Conservation (phyloP, 2,888 invertebrate genomes). For the Drosophila antonietae region DNA sequence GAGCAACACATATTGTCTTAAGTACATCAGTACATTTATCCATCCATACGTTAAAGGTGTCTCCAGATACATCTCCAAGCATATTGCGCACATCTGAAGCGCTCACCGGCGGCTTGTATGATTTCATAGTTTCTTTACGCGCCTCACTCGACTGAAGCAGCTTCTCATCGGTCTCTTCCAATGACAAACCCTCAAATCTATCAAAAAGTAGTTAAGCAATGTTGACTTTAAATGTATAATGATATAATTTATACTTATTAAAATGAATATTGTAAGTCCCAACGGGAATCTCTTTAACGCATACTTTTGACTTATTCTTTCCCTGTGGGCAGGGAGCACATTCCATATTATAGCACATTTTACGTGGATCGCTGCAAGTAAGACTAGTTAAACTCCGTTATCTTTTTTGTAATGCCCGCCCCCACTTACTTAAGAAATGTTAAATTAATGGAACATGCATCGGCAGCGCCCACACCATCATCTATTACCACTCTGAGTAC, state of each 20-base stretch:
- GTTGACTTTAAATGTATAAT: background rate
- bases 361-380: background rate
- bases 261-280: background rate
- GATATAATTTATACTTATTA: background rate
- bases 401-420: background rate
- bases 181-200: conserved; percentile 4
- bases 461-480: conserved; percentile 3
- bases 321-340: background rate
- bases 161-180: background rate
- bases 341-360: conserved; percentile 1
- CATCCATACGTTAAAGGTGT: background rate
- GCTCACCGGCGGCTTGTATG: background rate
- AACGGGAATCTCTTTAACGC: conserved; percentile 1
- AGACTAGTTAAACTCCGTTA: background rate
- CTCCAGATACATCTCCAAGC: conserved; percentile 2
- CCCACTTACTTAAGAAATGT: background rate
- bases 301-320: conserved; percentile 4
- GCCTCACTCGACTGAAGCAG: background rate
- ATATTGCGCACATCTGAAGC: background rate
- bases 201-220: background rate
- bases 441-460: conserved; percentile 5
- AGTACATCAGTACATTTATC: background rate
- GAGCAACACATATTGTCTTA: conserved; percentile 2
- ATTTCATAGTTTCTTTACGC: conserved; percentile 1
- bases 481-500: background rate